Percentiles rank a stretch among this genome's conserved stretches.
These are phyloP conservation scores for Prinia subflava DNA, from an alignment of 2,113 vertebrate species.

Conservation along the genomic window DNA sequence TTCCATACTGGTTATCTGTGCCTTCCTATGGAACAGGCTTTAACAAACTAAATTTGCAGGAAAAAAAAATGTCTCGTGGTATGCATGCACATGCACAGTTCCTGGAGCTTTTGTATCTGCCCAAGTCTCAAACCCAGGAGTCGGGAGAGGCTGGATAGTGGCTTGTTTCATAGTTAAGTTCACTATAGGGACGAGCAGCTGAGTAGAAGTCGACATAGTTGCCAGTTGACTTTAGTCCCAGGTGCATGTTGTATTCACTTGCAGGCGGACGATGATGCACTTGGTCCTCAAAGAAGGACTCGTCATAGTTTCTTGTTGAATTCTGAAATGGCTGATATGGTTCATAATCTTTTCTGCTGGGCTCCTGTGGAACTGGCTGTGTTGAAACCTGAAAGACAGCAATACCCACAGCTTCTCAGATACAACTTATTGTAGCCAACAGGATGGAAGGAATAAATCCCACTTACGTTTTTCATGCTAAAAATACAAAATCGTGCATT, in stretches of 20 bases:
- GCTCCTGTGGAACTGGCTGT: constrained; percentile 91
- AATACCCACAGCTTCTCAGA: neutral
- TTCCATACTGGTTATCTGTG: constrained; percentile 72
- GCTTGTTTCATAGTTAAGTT: constrained; percentile 99
- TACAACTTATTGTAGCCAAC: neutral
- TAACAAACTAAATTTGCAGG: constrained; percentile 84
- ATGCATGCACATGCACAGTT: constrained; percentile 99
- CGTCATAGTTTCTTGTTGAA: constrained; percentile 91
- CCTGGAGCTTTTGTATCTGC: constrained; percentile 66
- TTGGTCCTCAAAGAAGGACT: constrained; percentile 90
- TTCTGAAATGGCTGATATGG: constrained; percentile 94
- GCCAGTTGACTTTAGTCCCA: constrained; percentile 98
- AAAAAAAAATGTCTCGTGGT: constrained; percentile 83
- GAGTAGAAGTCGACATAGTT: constrained; percentile 99
- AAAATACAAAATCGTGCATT: neutral
- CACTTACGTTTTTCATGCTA: neutral
- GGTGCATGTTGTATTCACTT: constrained; percentile 97
- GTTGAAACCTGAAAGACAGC: constrained; percentile 77
- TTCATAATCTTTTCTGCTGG: constrained; percentile 93
- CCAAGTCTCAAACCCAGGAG: constrained; percentile 92
- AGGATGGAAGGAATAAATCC: neutral
- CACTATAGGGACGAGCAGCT: constrained; percentile 96
- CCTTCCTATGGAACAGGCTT: constrained; percentile 85
- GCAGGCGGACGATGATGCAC: constrained; percentile 86
- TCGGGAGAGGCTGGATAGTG: constrained; percentile 99